Evolutionary conservation across 35 echinoderm and acorn worm genomes (phyloP).

Genomic region (Apostichopus parvimensis): DNA sequence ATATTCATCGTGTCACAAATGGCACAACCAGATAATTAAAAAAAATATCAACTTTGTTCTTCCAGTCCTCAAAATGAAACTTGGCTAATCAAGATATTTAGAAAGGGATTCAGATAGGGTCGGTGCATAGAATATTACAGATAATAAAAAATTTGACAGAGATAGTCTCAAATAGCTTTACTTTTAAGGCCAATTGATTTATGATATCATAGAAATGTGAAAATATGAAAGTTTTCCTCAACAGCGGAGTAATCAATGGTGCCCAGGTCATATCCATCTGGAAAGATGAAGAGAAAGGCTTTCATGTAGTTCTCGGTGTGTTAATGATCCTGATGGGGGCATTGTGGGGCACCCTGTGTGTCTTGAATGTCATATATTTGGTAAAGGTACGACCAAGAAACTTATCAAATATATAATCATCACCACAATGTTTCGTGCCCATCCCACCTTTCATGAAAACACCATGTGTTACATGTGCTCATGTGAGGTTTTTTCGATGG

Average conservation of each 20-base stretch:
- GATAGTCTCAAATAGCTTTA: too few species aligned
- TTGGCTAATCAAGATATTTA: too few species aligned
- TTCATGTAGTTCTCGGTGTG: conserved; percentile 56
- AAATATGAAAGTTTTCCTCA: conserved; percentile 19
- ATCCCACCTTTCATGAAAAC: too few species aligned
- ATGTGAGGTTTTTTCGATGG: neutral
- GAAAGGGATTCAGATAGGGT: too few species aligned
- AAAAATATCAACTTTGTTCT: too few species aligned
- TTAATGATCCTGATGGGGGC: conserved; percentile 59
- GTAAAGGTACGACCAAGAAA: conserved; percentile 53
- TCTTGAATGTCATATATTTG: conserved; percentile 59
- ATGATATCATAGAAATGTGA: neutral
- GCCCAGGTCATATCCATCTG: neutral
- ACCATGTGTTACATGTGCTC: too few species aligned
- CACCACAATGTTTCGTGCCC: neutral
- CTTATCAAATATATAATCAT: neutral
- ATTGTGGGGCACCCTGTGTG: conserved; percentile 33
- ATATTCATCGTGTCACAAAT: neutral
- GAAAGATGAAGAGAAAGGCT: neutral
- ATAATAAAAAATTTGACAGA: too few species aligned
- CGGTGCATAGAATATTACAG: too few species aligned
- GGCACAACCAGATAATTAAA: too few species aligned
- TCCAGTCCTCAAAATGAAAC: too few species aligned
- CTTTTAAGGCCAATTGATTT: too few species aligned
- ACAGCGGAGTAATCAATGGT: conserved; percentile 77